These are phyloP conservation scores for Sphenopsis melanotis DNA, from an alignment of 2,797 vertebrate genomes.

Conservation along the genomic window DNA sequence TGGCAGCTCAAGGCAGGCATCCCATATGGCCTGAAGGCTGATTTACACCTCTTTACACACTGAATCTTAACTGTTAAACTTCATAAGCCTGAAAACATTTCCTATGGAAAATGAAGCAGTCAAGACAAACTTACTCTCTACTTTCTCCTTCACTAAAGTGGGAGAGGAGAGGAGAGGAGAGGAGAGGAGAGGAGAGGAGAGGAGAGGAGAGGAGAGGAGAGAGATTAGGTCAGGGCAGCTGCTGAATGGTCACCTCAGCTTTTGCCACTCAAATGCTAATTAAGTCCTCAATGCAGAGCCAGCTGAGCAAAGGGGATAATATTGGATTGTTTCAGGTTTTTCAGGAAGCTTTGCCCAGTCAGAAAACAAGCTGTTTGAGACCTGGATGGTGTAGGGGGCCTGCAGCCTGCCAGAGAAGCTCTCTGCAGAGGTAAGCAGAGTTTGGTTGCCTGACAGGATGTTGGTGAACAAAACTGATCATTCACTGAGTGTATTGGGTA, in stretches of 20 bases:
- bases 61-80: background rate
- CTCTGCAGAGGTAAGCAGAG: background rate
- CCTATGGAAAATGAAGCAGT: background rate
- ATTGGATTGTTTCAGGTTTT: background rate
- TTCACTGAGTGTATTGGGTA: too few species aligned
- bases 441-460: background rate
- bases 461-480: background rate
- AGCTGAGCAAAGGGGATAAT: background rate
- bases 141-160: background rate
- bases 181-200: too few species aligned
- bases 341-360: background rate
- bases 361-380: background rate
- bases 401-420: background rate
- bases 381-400: rapidly evolving
- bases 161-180: too few species aligned
- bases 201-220: too few species aligned
- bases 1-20: background rate
- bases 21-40: background rate
- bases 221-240: background rate
- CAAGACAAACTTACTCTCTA: background rate
- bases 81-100: background rate
- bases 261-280: background rate
- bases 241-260: background rate
- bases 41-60: background rate
- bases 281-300: background rate